Base-by-base conservation (phyloP, 2,113 vertebrate genomes). In the Paraplagusia blochii region DNA sequence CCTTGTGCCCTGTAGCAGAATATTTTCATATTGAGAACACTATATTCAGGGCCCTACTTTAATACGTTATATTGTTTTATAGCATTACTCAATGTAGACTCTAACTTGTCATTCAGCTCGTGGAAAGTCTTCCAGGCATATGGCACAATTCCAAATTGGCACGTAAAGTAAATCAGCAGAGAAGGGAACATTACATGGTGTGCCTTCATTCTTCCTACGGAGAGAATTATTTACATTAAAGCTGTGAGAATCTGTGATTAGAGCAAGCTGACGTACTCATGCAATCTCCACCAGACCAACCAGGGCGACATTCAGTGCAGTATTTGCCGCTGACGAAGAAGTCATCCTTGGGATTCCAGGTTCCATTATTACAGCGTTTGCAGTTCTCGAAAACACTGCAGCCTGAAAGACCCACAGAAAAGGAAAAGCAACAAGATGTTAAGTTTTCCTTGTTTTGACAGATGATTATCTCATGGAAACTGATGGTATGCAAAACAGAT, bases 371-470 rank as follows among this genome's bases (percentile, higher is more conserved):
- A 73, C 97, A 99, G 19, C 91, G 90, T 82, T 95, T 98, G 76
- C 97, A 99, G 90, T 98, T 99, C 70, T 99, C 95, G 84, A 98
- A 99, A 79, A 99, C 94, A 85, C 94, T 94, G 79, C 90, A 92
- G 43, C 91, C 91, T 92, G 54, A 50, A 53, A 68, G 13, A 58
- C 46, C 33, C 1, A 63, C 8, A 59, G 11, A 55, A 0, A 14
- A 29, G 6, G 6, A 4, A 29, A 29, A 29, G 6, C 3, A 29
- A 29, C n/a, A n/a, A n/a, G n/a, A n/a, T n/a, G n/a, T n/a, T n/a
- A n/a, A n/a, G n/a, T n/a, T n/a, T n/a, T n/a, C n/a, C n/a, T n/a
- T n/a, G n/a, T n/a, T n/a, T n/a, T n/a, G n/a, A n/a, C n/a, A n/a
- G n/a, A n/a, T n/a, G n/a, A n/a, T n/a, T n/a, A n/a, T n/a, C n/a